A percentile compares a stretch with the other conserved stretches of the same genome.
phyloP scores from a whole-genome alignment of 2,113 vertebrate species.

The Hipposideros armiger region DNA sequence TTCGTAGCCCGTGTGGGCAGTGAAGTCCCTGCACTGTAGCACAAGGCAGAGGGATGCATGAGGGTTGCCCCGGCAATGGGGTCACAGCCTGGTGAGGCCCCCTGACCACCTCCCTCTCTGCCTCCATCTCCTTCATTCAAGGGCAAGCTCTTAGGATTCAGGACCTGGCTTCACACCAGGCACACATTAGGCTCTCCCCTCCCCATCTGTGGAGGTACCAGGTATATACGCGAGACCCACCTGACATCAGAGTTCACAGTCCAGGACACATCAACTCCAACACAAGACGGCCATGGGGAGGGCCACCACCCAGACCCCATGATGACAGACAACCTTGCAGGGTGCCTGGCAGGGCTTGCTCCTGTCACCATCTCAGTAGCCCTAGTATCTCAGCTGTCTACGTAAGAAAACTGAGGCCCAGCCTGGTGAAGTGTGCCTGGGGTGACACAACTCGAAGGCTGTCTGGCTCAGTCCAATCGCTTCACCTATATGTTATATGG shows the following conservation, averaged over 20 bases:
- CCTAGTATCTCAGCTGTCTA: neutral
- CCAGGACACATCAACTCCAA: neutral
- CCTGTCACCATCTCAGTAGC: neutral
- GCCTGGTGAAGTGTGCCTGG: neutral
- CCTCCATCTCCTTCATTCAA: neutral
- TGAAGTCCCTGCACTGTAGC: conserved; percentile 92
- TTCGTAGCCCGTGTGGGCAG: conserved; percentile 92
- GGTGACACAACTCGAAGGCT: neutral
- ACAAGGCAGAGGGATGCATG: neutral
- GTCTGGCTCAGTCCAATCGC: rapidly evolving
- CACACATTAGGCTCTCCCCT: neutral
- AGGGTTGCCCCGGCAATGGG: neutral
- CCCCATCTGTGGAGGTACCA: neutral
- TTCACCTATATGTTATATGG: rapidly evolving
- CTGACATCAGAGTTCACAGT: neutral
- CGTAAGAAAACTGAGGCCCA: neutral
- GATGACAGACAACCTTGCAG: neutral
- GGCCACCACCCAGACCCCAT: rapidly evolving
- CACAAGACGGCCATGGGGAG: neutral
- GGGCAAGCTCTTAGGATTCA: neutral
- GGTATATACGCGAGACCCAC: neutral
- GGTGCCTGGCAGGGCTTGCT: neutral
- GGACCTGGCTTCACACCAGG: neutral
- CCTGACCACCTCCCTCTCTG: neutral
- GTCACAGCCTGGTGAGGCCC: neutral